Evolutionary conservation across 2,113 vertebrate genomes (phyloP).

Genomic region (Eptatretus burgeri): DNA sequence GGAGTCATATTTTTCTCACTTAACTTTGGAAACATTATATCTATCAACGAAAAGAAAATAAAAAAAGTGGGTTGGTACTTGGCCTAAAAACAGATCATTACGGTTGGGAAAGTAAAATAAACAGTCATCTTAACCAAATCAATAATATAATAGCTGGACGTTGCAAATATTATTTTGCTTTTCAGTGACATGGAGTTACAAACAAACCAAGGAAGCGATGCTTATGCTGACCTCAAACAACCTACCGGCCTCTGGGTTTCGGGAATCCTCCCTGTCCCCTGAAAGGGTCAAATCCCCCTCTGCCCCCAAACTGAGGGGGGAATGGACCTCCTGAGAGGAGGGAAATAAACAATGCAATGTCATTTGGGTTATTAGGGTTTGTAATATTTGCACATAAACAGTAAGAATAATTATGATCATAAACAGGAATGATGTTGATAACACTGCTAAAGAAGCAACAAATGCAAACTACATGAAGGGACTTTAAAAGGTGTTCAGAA

Average conservation of each 20-base stretch:
- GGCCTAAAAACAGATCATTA: not conserved
- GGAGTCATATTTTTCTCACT: no score
- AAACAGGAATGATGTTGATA: not conserved
- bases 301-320: constrained; percentile 40
- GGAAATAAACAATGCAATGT: not conserved
- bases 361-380: not conserved
- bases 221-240: not conserved
- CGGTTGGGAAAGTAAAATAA: not conserved
- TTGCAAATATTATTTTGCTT: not conserved
- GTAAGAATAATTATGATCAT: not conserved
- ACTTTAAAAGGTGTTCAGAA: not conserved
- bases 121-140: not conserved
- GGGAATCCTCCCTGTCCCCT: constrained; percentile 43
- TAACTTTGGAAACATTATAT: no score
- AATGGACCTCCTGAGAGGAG: constrained; percentile 30
- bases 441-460: not conserved
- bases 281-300: constrained; percentile 55
- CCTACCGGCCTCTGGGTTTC: constrained; percentile 56
- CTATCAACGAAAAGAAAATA: not conserved
- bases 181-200: not conserved
- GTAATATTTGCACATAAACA: not conserved
- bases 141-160: not conserved
- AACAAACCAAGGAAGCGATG: not conserved
- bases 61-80: not conserved
- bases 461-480: not conserved